A percentile compares a stretch with the other conserved stretches of the same genome.
Conservation (phyloP, 2,797 vertebrate genomes). For the Peromyscus eremicus region DNA sequence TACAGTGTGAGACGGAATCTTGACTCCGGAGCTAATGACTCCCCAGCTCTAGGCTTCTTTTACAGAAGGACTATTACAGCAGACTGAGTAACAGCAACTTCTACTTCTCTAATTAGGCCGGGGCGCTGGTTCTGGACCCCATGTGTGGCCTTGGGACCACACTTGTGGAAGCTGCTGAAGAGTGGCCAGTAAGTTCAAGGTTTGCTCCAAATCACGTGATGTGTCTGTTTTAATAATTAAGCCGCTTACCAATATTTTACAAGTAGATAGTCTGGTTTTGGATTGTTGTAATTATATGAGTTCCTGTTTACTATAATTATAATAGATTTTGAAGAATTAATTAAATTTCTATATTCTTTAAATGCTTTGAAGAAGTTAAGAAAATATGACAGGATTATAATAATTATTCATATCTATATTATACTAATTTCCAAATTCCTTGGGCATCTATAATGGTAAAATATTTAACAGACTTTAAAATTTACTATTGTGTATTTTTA, state of each 20-base stretch:
- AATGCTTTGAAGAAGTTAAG: conserved; percentile 34
- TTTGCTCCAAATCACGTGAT: neutral
- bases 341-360: conserved; percentile 16
- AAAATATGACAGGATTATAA: conserved; percentile 20
- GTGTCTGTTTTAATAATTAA: neutral
- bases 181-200: conserved; percentile 91
- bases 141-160: conserved; percentile 98
- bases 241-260: neutral
- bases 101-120: conserved; percentile 86
- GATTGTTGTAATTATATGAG: conserved; percentile 49
- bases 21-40: conserved; percentile 15
- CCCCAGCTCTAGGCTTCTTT: conserved; percentile 12
- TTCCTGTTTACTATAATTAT: neutral
- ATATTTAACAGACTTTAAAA: conserved; percentile 52
- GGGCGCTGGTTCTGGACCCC: conserved; percentile 93
- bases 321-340: conserved; percentile 45
- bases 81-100: conserved; percentile 11
- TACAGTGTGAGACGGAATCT: neutral
- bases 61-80: neutral
- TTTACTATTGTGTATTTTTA: conserved; percentile 13
- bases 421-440: neutral
- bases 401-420: neutral
- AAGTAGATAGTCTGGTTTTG: neutral
- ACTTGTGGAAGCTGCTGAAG: conserved; percentile 95
- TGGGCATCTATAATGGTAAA: conserved; percentile 45